Percentiles rank a stretch among this genome's conserved stretches.
phyloP scores from a whole-genome alignment of 2,888 invertebrate species.

The Drosophila demipolita region DNA sequence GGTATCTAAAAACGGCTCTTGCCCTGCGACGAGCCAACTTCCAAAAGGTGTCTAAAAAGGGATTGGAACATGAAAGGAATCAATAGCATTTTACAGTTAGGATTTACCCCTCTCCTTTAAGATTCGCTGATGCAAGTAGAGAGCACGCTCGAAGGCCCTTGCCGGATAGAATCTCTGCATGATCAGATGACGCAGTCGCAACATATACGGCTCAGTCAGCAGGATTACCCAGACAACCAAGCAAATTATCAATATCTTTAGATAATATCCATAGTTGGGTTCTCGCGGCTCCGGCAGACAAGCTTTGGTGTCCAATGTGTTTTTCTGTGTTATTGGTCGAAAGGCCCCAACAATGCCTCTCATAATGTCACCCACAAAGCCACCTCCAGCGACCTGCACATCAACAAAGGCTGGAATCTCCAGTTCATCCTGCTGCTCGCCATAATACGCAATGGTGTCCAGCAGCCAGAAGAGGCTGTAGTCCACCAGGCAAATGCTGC shows the following conservation, averaged over 20 bases:
- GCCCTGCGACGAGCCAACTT: slow-evolving; percentile 90
- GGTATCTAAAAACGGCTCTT: slow-evolving; percentile 86
- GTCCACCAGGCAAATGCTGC: slow-evolving; percentile 91
- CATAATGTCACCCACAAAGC: slow-evolving; percentile 89
- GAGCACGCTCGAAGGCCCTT: slow-evolving; percentile 89
- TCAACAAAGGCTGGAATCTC: slow-evolving; percentile 86
- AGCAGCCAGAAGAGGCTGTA: slow-evolving; percentile 93
- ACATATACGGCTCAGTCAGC: slow-evolving; percentile 91
- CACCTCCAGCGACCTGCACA: slow-evolving; percentile 88
- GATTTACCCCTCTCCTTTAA: slow-evolving; percentile 87
- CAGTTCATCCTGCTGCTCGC: slow-evolving; percentile 85
- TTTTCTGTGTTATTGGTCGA: slow-evolving; percentile 86
- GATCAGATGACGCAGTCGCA: slow-evolving; percentile 91
- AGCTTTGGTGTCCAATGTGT: slow-evolving; percentile 87
- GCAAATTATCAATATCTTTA: slow-evolving; percentile 88
- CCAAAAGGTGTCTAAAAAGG: slow-evolving; percentile 87
- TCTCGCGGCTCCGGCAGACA: slow-evolving; percentile 92
- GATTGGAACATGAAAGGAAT: not conserved
- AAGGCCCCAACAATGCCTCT: slow-evolving; percentile 88
- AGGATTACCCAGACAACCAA: slow-evolving; percentile 89
- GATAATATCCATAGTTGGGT: slow-evolving; percentile 88
- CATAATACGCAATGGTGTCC: slow-evolving; percentile 86
- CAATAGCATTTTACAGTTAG: too few relatives aligned
- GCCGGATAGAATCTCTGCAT: slow-evolving; percentile 92
- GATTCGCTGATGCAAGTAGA: slow-evolving; percentile 93